Conservation (phyloP, 2,113 vertebrate species). For the Thymallus thymallus region DNA sequence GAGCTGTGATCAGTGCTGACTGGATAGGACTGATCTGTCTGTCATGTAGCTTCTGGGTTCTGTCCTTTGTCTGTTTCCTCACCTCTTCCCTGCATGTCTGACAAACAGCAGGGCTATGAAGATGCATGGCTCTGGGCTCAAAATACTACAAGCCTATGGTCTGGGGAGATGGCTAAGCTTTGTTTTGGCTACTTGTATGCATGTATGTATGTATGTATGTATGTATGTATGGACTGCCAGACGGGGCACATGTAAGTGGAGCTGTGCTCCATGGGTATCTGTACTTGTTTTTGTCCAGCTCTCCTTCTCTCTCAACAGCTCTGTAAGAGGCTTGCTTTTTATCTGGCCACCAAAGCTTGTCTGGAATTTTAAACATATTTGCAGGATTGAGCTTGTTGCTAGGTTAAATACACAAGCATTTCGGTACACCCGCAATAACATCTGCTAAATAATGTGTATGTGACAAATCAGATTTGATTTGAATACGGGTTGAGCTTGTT, state of each 20-base stretch:
- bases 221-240: too few species aligned
- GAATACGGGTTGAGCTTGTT: slow-evolving; percentile 2
- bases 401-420: not conserved
- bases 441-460: too few species aligned
- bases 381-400: slow-evolving; percentile 6
- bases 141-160: not conserved
- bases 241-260: not conserved
- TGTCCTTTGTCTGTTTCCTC: too few species aligned
- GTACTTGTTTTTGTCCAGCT: not conserved
- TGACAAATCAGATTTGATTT: too few species aligned
- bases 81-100: too few species aligned
- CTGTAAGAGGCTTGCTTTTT: slow-evolving; percentile 9
- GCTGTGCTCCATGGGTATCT: not conserved
- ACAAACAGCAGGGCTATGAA: not conserved
- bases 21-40: not conserved
- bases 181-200: too few species aligned
- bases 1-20: not conserved
- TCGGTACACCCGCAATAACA: too few species aligned
- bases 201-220: too few species aligned
- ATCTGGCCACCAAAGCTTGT: slow-evolving; percentile 14
- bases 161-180: too few species aligned
- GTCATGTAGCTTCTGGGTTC: not conserved
- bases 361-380: slow-evolving; percentile 23
- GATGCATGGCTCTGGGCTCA: not conserved
- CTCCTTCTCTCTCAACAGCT: not conserved